Evolutionary conservation across 2,797 vertebrate species (phyloP), one percentile per base, ranked within the genome.

Genomic region (Sebastes oblongus): DNA sequence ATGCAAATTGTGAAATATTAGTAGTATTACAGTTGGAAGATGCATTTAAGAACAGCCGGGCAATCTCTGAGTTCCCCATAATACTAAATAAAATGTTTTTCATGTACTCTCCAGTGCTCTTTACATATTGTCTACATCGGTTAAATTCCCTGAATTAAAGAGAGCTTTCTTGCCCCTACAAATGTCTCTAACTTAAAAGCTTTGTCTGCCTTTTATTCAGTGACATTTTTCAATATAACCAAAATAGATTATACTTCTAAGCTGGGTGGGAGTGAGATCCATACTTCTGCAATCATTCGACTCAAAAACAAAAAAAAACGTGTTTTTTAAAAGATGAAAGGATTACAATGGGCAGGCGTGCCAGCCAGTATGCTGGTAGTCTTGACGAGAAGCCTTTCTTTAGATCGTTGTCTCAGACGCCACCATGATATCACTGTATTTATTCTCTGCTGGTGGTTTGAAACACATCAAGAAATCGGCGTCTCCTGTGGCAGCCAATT

Each of bases 401-500:
- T 42, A 58, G 64, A 79, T 79, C 24, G 61, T 22, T 75, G 29
- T 69, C 52, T 82, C 69, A 52, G 62, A 81, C 73, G 67, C 78
- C 58, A 72, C 65, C 18, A 9, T 66, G 69, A 75, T 80, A 69
- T 83, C 70, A 73, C 72, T 77, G 65, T 80, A 69, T 86, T 87
- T 84, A 68, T 84, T 90, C 34, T 67, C 68, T 75, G 69, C 52
- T n/a, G 34, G 42, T 69, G 50, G 64, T 89, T 87, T 82, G 59
- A 87, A 89, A 86, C 70, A 54, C 50, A 73, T 81, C 77, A 90
- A 85, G 68, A 91, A 81, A 82, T 82, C 58, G 36, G 13, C 70
- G 61, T 88, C 62, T 86, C 83, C 55, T 6, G 55, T 77, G 84
- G 80, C 77, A 88, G 52, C 72, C 88, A 88, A 72, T 86, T 91